phyloP scores from a whole-genome alignment of 1,140 invertebrate species.

The Ips typographus region DNA sequence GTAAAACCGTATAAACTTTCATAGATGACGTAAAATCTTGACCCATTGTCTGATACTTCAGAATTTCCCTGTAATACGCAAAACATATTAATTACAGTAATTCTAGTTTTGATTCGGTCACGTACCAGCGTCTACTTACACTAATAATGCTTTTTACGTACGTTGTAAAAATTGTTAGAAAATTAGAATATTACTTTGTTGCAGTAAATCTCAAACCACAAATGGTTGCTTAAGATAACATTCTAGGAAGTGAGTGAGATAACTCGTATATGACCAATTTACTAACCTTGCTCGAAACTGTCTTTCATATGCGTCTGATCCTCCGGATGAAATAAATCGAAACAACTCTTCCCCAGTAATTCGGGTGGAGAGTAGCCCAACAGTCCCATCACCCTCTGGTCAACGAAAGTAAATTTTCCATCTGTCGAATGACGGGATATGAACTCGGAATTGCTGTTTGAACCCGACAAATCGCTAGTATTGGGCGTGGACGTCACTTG shows the following conservation, averaged over 20 bases:
- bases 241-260: neutral
- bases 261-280: neutral
- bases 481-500: slow-evolving; percentile 94
- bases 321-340: slow-evolving; percentile 96
- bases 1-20: too few species aligned
- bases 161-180: neutral
- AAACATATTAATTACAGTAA: slow-evolving; percentile 8
- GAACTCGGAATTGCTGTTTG: slow-evolving; percentile 87
- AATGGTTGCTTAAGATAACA: neutral
- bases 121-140: slow-evolving; percentile 6
- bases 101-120: slow-evolving; percentile 12
- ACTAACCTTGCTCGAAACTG: slow-evolving; percentile 91
- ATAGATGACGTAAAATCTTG: too few species aligned
- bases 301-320: slow-evolving; percentile 96
- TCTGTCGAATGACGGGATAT: slow-evolving; percentile 93
- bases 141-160: slow-evolving; percentile 4
- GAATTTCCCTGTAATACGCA: slow-evolving; percentile 3
- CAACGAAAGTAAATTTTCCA: slow-evolving; percentile 97
- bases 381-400: slow-evolving; percentile 89
- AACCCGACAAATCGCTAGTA: slow-evolving; percentile 81
- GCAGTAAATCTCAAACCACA: neutral
- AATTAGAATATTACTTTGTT: slow-evolving; percentile 1
- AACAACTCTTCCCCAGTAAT: slow-evolving; percentile 90
- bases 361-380: slow-evolving; percentile 93
- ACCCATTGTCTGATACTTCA: neutral